phyloP scores from a whole-genome alignment of 2,888 invertebrate species.

The Trachelus troglodyta region DNA sequence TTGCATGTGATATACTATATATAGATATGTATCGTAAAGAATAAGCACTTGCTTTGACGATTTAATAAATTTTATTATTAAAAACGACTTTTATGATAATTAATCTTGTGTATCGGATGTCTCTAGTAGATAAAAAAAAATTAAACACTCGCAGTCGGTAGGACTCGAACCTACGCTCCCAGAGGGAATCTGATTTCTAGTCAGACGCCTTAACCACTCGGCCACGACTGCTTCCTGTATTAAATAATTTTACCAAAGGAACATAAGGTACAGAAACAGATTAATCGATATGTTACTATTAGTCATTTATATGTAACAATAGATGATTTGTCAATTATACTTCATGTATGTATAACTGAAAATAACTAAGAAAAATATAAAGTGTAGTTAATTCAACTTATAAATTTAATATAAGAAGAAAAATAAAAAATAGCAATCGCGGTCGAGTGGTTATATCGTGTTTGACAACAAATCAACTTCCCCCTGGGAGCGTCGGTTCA shows the following conservation, averaged over 20 bases:
- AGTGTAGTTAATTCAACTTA: no score
- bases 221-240: constrained; percentile 76
- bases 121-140: not conserved
- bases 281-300: no score
- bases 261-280: no score
- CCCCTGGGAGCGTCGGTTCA: constrained; percentile 92
- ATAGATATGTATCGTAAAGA: no score
- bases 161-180: constrained; percentile 92
- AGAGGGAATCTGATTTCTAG: constrained; percentile 92
- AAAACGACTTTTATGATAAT: not conserved
- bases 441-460: constrained; percentile 91
- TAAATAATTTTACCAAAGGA: no score
- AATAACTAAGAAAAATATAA: no score
- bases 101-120: not conserved
- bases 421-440: constrained; percentile 72
- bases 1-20: not conserved
- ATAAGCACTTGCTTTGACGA: not conserved
- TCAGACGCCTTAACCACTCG: constrained; percentile 91
- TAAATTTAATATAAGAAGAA: no score
- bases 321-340: no score
- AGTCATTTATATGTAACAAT: no score
- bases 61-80: not conserved
- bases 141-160: constrained; percentile 77
- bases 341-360: no score
- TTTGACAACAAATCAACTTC: constrained; percentile 91